These are phyloP conservation scores for Tetheella fluctuosa DNA, from an alignment of 2,888 invertebrate species.

Conservation along the genomic window DNA sequence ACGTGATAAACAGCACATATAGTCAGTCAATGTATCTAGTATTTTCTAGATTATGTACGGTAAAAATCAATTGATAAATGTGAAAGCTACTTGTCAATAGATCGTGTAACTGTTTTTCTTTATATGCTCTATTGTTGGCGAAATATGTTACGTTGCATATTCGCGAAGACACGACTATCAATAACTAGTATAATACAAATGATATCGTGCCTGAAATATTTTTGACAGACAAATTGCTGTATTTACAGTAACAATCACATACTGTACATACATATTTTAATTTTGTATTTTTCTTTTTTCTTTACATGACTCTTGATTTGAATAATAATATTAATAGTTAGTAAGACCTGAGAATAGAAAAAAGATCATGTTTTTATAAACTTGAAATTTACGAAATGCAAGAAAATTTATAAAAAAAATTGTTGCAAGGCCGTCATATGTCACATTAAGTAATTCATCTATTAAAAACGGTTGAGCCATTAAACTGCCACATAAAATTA, in stretches of 20 bases:
- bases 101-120: conserved; percentile 4
- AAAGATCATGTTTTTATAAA: too few species aligned
- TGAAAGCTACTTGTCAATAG: not conserved
- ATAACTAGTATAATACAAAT: not conserved
- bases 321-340: too few species aligned
- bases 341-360: too few species aligned
- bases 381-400: too few species aligned
- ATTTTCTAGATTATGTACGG: conserved; percentile 9
- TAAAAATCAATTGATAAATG: not conserved
- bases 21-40: not conserved
- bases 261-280: not conserved
- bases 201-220: conserved; percentile 1
- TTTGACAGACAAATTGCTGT: not conserved
- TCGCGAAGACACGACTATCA: not conserved
- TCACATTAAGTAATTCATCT: too few species aligned
- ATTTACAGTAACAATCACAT: not conserved
- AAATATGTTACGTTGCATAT: conserved; percentile 3
- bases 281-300: too few species aligned
- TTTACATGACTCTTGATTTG: too few species aligned
- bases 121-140: not conserved
- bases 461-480: too few species aligned
- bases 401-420: too few species aligned
- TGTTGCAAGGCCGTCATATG: too few species aligned
- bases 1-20: conserved; percentile 25
- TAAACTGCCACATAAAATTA: too few species aligned